phyloP scores from a whole-genome alignment of 2,113 vertebrate species.

The Isichthys henryi region DNA sequence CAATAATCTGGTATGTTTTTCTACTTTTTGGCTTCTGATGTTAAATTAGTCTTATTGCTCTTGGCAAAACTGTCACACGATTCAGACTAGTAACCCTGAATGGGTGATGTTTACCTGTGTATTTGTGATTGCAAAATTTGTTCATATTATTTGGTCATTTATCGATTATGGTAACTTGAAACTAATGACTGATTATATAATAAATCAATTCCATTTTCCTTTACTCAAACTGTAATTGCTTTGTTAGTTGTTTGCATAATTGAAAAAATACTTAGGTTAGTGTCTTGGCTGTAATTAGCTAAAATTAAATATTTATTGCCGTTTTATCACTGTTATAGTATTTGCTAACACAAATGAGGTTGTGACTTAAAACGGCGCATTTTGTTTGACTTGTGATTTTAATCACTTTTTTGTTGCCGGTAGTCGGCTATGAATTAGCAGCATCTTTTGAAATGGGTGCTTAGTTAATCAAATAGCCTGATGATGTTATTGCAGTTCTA shows the following conservation, averaged over 20 bases:
- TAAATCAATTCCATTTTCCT: neutral
- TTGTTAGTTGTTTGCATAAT: neutral
- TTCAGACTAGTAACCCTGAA: neutral
- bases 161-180: neutral
- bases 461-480: conserved; percentile 7
- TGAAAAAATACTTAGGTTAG: neutral
- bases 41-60: neutral
- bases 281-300: neutral
- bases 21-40: neutral
- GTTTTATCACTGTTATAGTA: neutral
- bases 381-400: neutral
- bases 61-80: neutral
- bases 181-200: neutral
- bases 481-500: neutral
- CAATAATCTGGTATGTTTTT: neutral
- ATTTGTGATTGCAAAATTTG: neutral
- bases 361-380: neutral
- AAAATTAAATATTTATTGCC: neutral
- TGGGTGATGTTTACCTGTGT: neutral
- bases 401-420: neutral
- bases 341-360: neutral
- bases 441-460: neutral
- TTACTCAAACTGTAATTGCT: neutral
- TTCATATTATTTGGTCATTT: neutral
- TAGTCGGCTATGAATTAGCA: neutral